Evolutionary conservation across 2,797 vertebrate genomes (phyloP), one percentile per base, ranked within the genome.

Genomic region (Molossus alvarezi): DNA sequence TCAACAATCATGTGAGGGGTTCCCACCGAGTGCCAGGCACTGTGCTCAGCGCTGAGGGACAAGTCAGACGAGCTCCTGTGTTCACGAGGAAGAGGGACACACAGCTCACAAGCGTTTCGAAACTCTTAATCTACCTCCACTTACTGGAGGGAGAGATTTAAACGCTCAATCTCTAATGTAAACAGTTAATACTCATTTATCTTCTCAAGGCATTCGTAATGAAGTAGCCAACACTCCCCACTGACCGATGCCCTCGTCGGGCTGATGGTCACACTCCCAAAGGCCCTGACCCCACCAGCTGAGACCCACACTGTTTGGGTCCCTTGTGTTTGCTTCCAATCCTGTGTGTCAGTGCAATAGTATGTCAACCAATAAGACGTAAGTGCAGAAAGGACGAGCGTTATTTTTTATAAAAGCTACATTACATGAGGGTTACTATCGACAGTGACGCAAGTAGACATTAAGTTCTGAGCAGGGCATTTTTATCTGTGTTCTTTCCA

Each of bases 371-470:
- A 51, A 57, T 64, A 23, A 60, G 58, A 85, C 41, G 11, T 85
- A 65, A 92, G 14, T 57, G 41, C 60, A 69, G n/a, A 90, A 90
- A 92, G 55, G 58, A 55, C 83, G 13, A 83, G 23, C 41, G 15
- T 33, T 69, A 6, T 15, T 77, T 77, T 92, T 84, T 29, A 48
- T 51, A 51, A 81, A 95, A 92, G 20, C 5, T 45, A 18, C 65
- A 12, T 27, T 76, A 57, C 1, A 27, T 17, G 48, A 94, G 72
- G 29, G 6, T 71, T 65, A 7, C 57, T 65, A 5, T 83, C 65
- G 45, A 53, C 64, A 64, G 58, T 21, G 58, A 71, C 15, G 6
- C 37, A 55, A 58, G 14, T 6, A 7, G 41, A 6, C 27, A 58
- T 5, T 10, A 14, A 2, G 0, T 58, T 18, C 53, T 29, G 33